These are phyloP conservation scores for Oophaga sylvatica DNA, from an alignment of 2,797 vertebrate genomes.

Conservation along the genomic window DNA sequence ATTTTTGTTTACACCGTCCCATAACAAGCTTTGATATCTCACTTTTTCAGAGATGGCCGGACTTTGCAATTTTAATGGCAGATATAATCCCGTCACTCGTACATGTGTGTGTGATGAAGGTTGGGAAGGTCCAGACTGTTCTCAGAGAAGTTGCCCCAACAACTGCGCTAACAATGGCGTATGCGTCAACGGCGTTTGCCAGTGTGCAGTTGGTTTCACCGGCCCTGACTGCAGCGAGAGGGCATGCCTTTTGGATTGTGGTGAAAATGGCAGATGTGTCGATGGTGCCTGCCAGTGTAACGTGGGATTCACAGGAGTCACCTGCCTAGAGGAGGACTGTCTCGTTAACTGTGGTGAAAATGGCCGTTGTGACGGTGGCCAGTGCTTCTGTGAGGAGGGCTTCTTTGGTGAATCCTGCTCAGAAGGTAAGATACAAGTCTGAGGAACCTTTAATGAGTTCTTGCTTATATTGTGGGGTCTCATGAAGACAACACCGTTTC, in stretches of 20 bases:
- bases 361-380: slow-evolving; percentile 82
- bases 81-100: slow-evolving; percentile 75
- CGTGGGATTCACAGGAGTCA: slow-evolving; percentile 75
- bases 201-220: slow-evolving; percentile 76
- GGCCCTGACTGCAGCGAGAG: slow-evolving; percentile 80
- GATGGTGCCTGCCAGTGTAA: slow-evolving; percentile 82
- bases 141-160: slow-evolving; percentile 75
- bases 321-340: slow-evolving; percentile 81
- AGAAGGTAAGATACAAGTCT: slow-evolving; percentile 30
- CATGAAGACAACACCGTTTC: too few relatives aligned
- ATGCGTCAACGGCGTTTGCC: slow-evolving; percentile 81
- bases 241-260: slow-evolving; percentile 79
- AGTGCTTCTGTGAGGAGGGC: slow-evolving; percentile 83
- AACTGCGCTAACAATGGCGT: slow-evolving; percentile 81
- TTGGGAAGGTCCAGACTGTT: slow-evolving; percentile 80
- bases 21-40: not conserved
- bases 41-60: slow-evolving; percentile 72
- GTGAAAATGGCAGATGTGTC: slow-evolving; percentile 81
- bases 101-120: slow-evolving; percentile 81
- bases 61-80: slow-evolving; percentile 80
- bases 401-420: slow-evolving; percentile 82
- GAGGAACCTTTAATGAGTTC: not conserved
- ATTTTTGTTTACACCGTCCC: not conserved
- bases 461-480: too few relatives aligned
- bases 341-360: slow-evolving; percentile 79